phyloP scores from a whole-genome alignment of 2,113 vertebrate species.

The Psammodynastes pulverulentus region DNA sequence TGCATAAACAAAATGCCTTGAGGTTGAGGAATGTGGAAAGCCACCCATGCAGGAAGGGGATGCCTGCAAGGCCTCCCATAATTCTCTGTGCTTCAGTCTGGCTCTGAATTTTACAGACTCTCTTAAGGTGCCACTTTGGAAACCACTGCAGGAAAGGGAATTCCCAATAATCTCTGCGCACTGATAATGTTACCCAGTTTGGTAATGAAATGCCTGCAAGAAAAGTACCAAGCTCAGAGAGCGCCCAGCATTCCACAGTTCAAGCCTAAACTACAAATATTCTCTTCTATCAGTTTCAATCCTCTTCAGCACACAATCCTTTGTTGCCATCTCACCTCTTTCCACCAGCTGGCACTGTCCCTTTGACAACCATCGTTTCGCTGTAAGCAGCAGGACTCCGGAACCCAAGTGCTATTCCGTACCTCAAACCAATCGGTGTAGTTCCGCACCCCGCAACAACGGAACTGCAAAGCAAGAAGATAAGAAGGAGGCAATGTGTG shows the following conservation, averaged over 20 bases:
- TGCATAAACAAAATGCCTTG: neutral
- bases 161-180: neutral
- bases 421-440: constrained; percentile 74
- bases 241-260: neutral
- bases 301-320: neutral
- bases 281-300: neutral
- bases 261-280: neutral
- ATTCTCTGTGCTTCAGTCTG: neutral
- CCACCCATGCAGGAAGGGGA: neutral
- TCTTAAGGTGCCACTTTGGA: neutral
- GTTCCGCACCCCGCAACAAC: constrained; percentile 80
- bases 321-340: constrained; percentile 26
- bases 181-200: neutral
- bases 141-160: neutral
- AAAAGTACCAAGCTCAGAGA: neutral
- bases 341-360: constrained; percentile 39
- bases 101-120: neutral
- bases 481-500: neutral
- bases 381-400: constrained; percentile 72
- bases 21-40: neutral
- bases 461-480: constrained; percentile 68
- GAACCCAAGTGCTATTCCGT: constrained; percentile 53
- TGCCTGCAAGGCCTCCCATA: neutral
- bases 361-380: constrained; percentile 14
- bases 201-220: neutral